phyloP scores from a whole-genome alignment of 1,140 invertebrate genomes.

The Triops cancriformis region DNA sequence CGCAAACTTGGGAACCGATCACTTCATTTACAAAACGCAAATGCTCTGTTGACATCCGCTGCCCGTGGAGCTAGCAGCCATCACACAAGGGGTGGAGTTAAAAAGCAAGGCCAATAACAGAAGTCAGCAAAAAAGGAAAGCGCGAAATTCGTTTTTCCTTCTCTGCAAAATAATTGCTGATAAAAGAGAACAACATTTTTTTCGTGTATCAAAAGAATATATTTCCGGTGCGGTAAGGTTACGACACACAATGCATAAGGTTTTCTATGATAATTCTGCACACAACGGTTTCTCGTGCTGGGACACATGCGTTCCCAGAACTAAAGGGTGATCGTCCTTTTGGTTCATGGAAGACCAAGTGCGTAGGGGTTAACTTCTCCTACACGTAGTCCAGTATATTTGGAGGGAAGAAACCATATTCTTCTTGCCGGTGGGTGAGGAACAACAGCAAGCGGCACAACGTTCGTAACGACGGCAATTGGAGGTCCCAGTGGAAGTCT shows the following conservation, averaged over 20 bases:
- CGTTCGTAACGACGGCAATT: not conserved
- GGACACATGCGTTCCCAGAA: not conserved
- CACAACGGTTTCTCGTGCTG: not conserved
- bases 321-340: not conserved
- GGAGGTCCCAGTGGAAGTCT: not conserved
- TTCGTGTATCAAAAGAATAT: too few relatives aligned
- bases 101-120: not conserved
- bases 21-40: not conserved
- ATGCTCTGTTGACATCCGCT: not conserved
- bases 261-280: not conserved
- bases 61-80: not conserved
- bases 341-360: not conserved
- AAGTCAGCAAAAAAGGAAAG: not conserved
- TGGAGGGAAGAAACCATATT: not conserved
- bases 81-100: not conserved
- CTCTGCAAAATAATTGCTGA: too few relatives aligned
- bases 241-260: not conserved
- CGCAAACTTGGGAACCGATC: not conserved
- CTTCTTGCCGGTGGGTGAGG: not conserved
- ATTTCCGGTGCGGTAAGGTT: not conserved
- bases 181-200: too few relatives aligned
- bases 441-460: not conserved
- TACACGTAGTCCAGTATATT: slow-evolving; percentile 1
- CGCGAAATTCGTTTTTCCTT: too few relatives aligned
- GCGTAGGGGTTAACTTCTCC: not conserved